Evolutionary conservation across 2,888 invertebrate genomes (phyloP), one percentile per base, ranked within the genome.

Genomic region (Andrena fulva): DNA sequence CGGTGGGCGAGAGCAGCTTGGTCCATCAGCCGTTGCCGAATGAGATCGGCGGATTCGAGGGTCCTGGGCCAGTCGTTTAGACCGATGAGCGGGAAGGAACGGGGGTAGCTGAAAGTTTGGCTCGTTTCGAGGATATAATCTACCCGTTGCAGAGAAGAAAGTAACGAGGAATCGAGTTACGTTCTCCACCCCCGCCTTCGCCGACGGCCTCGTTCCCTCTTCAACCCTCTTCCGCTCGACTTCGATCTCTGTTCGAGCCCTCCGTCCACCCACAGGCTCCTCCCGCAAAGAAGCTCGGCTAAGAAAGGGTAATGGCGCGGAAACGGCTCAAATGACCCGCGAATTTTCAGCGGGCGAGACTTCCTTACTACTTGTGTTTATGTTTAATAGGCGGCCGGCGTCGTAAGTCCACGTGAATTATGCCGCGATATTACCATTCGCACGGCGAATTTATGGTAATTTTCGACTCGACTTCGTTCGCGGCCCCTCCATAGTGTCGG

Each of bases 281-380:
- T 67, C 75, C 82, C 78, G 83, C 80, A 80, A 81, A 84, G 87
- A 85, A 84, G 82, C 82, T 84, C 77, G 84, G 85, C 91, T 90
- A 91, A 92, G 91, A 91, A 93, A 91, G 90, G 92, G 92, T 93
- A 94, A 94, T 93, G 94, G 92, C 86, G 92, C 90, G 93, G 93
- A 93, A 94, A 92, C 91, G 90, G 87, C 92, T 93, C 93, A 93
- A 94, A 94, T 93, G 93, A 93, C 91, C 92, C 93, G 93, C 92
- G 92, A 93, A 93, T 92, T 91, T 91, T 89, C 90, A 88, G 60
- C 68, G 72, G 85, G 87, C 89, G 82, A 81, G 89, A 86, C 85
- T 86, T 90, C 87, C 86, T 56, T 89, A 85, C 89, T 83, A 54
- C 79, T 84, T 87, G 87, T 91, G 91, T 92, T 92, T 92, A 91